Conservation (phyloP, 2,113 vertebrate genomes). For the Colinus virginianus region DNA sequence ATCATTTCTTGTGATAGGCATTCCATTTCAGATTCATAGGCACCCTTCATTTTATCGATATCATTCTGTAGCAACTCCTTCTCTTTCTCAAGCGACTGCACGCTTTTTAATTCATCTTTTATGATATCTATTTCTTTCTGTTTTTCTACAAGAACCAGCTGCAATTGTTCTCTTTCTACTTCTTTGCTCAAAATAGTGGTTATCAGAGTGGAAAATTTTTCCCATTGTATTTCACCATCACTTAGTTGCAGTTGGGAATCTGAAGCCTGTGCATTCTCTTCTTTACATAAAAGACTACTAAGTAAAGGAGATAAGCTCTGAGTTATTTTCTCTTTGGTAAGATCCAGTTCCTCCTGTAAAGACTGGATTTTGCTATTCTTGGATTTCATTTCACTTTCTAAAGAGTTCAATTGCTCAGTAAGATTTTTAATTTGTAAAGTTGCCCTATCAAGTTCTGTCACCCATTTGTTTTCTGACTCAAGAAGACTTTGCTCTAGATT, state of each 20-base stretch:
- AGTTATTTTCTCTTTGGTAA: slow-evolving; percentile 79
- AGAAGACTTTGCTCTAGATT: slow-evolving; percentile 82
- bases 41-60: slow-evolving; percentile 54
- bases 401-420: slow-evolving; percentile 73
- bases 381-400: slow-evolving; percentile 79
- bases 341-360: slow-evolving; percentile 83
- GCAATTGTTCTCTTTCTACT: slow-evolving; percentile 64
- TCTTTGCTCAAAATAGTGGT: slow-evolving; percentile 78
- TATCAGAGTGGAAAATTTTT: slow-evolving; percentile 75
- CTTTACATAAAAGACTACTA: slow-evolving; percentile 76
- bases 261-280: slow-evolving; percentile 65
- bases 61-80: slow-evolving; percentile 44
- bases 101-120: slow-evolving; percentile 16
- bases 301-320: slow-evolving; percentile 73
- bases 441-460: slow-evolving; percentile 81
- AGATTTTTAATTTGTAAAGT: slow-evolving; percentile 78
- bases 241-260: slow-evolving; percentile 45
- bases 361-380: slow-evolving; percentile 83
- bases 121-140: slow-evolving; percentile 72
- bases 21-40: slow-evolving; percentile 57
- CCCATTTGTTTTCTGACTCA: slow-evolving; percentile 85
- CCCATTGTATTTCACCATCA: slow-evolving; percentile 75
- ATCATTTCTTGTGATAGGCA: slow-evolving; percentile 65
- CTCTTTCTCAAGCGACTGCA: slow-evolving; percentile 35
- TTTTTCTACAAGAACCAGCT: slow-evolving; percentile 71